These are phyloP conservation scores for Holcopasites calliopsidis DNA, from an alignment of 1,140 invertebrate genomes.

Conservation along the genomic window DNA sequence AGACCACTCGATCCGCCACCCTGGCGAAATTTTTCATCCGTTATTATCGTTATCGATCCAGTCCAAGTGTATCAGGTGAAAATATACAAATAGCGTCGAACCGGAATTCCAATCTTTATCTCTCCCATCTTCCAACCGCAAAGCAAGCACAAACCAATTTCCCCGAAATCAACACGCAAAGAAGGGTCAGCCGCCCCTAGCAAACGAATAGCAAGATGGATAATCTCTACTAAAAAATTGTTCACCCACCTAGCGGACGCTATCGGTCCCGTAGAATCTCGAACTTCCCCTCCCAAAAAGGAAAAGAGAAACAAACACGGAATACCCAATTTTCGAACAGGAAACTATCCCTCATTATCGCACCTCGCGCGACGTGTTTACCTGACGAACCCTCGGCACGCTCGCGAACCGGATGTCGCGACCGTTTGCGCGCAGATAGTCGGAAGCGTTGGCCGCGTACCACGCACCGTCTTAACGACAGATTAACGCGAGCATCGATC, in stretches of 20 bases:
- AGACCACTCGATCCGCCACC: neutral
- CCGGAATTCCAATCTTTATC: too few species aligned
- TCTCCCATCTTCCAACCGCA: too few species aligned
- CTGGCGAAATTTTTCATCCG: constrained; percentile 13
- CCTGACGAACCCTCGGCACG: neutral
- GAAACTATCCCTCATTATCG: constrained; percentile 42
- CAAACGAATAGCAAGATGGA: neutral
- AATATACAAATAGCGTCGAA: too few species aligned
- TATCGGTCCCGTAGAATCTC: neutral
- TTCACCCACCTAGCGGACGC: neutral
- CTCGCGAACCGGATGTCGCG: constrained; percentile 22
- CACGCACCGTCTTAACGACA: constrained; percentile 32
- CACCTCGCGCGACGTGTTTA: constrained; percentile 7
- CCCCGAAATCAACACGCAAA: neutral
- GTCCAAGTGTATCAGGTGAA: neutral
- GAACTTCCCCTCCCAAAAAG: neutral
- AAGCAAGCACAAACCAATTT: too few species aligned
- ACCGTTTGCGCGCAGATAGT: neutral
- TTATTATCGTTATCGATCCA: neutral
- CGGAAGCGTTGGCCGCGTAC: neutral
- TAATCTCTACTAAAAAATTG: neutral
- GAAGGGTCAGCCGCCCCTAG: neutral
- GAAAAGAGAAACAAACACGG: neutral
- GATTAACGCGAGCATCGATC: constrained; percentile 61
- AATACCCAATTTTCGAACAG: neutral